phyloP scores from a whole-genome alignment of 2,113 vertebrate species.

The Nannobrachium achirus region DNA sequence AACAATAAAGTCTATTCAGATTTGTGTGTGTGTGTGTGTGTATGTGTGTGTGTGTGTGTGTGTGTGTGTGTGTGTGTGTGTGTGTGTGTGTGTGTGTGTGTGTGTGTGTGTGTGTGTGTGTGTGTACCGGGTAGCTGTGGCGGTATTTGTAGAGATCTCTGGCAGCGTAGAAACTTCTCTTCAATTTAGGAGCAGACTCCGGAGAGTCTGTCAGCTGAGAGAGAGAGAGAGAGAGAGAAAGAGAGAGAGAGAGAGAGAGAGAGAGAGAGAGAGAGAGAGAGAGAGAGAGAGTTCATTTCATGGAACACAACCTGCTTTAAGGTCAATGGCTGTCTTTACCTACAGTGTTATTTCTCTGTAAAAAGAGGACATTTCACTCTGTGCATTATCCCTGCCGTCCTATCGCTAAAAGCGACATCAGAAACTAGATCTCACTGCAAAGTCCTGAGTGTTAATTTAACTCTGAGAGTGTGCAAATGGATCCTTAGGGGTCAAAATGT shows the following conservation, averaged over 20 bases:
- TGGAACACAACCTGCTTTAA: conserved; percentile 38
- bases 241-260: conserved; percentile 5
- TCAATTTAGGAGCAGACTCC: conserved; percentile 88
- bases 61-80: conserved; percentile 2
- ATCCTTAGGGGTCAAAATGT: conserved; percentile 29
- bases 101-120: not conserved
- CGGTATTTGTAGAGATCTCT: conserved; percentile 98
- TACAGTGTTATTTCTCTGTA: conserved; percentile 27
- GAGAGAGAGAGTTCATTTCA: conserved; percentile 19
- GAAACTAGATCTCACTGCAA: conserved; percentile 11
- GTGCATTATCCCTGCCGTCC: conserved; percentile 7
- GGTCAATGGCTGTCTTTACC: conserved; percentile 38
- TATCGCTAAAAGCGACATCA: conserved; percentile 4
- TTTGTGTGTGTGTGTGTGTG: not conserved
- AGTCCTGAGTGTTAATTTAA: too few relatives aligned
- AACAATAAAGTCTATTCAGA: too few relatives aligned
- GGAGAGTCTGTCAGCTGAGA: conserved; percentile 82
- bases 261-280: not conserved
- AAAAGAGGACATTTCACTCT: conserved; percentile 28
- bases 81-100: conserved; percentile 4
- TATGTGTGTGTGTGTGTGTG: not conserved
- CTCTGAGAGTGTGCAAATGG: not conserved
- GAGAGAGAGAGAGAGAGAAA: conserved; percentile 28
- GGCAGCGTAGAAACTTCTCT: conserved; percentile 97
- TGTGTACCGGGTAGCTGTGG: conserved; percentile 95